Conservation (phyloP, 1,140 invertebrate genomes). For the Camponotus floridanus region DNA sequence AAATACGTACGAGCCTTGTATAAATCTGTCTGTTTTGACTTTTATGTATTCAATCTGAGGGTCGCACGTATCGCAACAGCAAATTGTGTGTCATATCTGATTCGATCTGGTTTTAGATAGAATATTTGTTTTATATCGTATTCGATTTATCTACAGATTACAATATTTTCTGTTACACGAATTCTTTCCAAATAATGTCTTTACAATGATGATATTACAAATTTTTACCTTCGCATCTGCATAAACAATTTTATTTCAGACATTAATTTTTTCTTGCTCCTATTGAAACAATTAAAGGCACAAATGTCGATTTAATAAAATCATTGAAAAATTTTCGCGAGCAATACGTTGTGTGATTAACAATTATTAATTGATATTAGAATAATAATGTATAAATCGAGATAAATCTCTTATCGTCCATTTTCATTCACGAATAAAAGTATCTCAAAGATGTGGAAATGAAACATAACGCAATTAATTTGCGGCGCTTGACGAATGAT, state of each 20-base stretch:
- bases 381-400: background rate
- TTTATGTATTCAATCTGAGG: background rate
- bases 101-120: background rate
- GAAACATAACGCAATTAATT: background rate
- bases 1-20: conserved; percentile 16
- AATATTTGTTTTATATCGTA: background rate
- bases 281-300: background rate
- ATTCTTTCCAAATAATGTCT: background rate
- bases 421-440: background rate
- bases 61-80: background rate
- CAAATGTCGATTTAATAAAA: background rate
- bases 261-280: no score
- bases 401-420: background rate
- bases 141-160: conserved; percentile 6
- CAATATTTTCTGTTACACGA: background rate
- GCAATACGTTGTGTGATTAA: background rate
- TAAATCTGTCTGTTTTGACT: background rate
- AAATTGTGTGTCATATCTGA: conserved; percentile 13
- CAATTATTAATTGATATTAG: background rate
- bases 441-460: background rate
- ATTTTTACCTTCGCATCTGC: background rate
- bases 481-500: background rate
- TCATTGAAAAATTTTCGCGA: background rate
- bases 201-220: background rate
- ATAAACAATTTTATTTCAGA: background rate